Conservation (phyloP, 2,888 invertebrate species). For the Callimorpha dominula region DNA sequence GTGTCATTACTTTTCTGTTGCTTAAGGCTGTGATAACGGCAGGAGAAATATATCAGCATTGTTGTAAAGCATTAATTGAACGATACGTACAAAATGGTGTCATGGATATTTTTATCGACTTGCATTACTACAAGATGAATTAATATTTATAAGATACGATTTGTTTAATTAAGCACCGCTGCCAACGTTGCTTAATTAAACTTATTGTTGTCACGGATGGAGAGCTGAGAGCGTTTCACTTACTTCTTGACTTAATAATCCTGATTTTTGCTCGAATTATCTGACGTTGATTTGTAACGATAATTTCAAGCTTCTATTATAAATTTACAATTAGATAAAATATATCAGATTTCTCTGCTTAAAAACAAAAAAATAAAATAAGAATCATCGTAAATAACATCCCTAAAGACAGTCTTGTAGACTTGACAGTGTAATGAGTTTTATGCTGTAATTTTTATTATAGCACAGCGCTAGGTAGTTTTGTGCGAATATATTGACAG, state of each 20-base stretch:
- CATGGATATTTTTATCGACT: not conserved
- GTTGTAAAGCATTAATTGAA: not conserved
- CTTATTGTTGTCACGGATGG: too few species aligned
- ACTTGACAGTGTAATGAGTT: too few species aligned
- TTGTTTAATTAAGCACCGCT: too few species aligned
- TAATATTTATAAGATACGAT: not conserved
- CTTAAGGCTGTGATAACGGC: slow-evolving; percentile 1
- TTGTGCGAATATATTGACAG: too few species aligned
- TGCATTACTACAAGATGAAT: not conserved
- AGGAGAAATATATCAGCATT: not conserved
- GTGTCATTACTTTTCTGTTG: too few species aligned
- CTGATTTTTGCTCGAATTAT: not conserved
- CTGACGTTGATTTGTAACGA: not conserved
- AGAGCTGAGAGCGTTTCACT: not conserved
- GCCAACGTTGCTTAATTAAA: too few species aligned
- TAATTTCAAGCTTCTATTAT: not conserved
- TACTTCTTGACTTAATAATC: not conserved
- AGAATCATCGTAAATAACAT: not conserved
- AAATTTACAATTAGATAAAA: not conserved
- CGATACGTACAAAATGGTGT: too few species aligned
- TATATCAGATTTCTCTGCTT: not conserved
- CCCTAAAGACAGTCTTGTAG: too few species aligned
- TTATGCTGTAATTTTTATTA: too few species aligned
- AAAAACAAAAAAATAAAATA: not conserved
- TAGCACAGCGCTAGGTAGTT: too few species aligned